A percentile compares a stretch with the other conserved stretches of the same genome.
Conservation (phyloP, 2,888 invertebrate species). For the Trachelus tabidus region DNA sequence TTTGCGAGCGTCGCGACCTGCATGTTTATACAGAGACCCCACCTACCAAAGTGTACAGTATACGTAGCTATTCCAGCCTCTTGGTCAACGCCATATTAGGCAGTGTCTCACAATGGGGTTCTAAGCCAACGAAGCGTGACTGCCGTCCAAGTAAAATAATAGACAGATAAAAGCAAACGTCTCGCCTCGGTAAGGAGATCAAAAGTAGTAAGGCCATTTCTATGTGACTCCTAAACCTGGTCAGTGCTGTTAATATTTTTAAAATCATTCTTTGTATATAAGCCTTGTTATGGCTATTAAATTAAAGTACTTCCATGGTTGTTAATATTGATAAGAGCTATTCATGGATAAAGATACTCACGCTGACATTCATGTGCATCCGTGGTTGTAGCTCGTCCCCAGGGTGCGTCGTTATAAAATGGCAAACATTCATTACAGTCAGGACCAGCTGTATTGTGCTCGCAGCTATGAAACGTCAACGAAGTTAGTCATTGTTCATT, state of each 20-base stretch:
- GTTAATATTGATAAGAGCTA: background rate
- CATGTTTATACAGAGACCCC: background rate
- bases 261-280: background rate
- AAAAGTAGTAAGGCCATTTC: background rate
- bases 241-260: background rate
- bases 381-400: constrained; percentile 89
- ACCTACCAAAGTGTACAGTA: background rate
- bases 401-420: constrained; percentile 96
- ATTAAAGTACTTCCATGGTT: background rate
- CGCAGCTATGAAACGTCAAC: constrained; percentile 78
- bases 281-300: background rate
- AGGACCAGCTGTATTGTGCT: constrained; percentile 95
- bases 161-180: background rate
- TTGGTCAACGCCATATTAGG: constrained; percentile 15
- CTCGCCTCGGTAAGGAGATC: background rate
- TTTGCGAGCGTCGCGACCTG: background rate
- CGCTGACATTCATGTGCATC: constrained; percentile 95
- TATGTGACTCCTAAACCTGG: background rate
- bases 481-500: background rate
- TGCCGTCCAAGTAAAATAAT: background rate
- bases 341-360: constrained; percentile 68
- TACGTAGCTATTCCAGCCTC: background rate
- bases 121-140: constrained; percentile 16
- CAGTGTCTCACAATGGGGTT: constrained; percentile 21
- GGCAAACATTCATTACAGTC: constrained; percentile 94